Percentiles rank a stretch among this genome's conserved stretches.
phyloP scores from a whole-genome alignment of 2,888 invertebrate species.

The Tenthredo amoena region DNA sequence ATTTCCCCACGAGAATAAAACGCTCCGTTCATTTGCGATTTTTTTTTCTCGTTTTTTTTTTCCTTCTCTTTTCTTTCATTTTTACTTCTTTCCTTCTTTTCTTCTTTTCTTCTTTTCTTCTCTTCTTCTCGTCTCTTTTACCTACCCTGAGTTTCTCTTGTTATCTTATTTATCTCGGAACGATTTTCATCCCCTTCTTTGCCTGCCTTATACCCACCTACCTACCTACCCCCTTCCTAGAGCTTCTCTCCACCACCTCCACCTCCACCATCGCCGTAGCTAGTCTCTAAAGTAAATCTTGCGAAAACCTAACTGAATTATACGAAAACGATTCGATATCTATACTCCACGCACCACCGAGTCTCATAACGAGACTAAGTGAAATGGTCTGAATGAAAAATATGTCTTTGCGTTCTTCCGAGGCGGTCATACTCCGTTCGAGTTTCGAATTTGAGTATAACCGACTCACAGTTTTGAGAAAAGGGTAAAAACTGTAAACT shows the following conservation, averaged over 20 bases:
- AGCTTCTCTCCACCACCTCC: neutral
- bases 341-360: neutral
- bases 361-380: slow-evolving; percentile 10
- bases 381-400: slow-evolving; percentile 36
- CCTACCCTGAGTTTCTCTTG: neutral
- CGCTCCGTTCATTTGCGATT: slow-evolving; percentile 50
- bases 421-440: neutral
- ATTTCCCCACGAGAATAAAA: slow-evolving; percentile 49
- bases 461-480: too few species aligned
- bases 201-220: neutral
- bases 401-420: neutral
- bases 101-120: neutral
- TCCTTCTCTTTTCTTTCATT: neutral
- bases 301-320: slow-evolving; percentile 19
- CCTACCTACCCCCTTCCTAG: neutral
- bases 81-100: neutral
- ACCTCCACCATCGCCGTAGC: neutral
- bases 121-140: neutral
- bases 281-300: neutral
- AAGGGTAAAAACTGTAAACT: too few species aligned
- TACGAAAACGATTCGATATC: slow-evolving; percentile 28
- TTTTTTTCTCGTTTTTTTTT: neutral
- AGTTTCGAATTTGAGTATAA: too few species aligned
- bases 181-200: slow-evolving; percentile 30
- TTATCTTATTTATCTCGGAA: slow-evolving; percentile 44